Evolutionary conservation across 2,113 vertebrate species (phyloP).

Genomic region (Dromaius novaehollandiae): DNA sequence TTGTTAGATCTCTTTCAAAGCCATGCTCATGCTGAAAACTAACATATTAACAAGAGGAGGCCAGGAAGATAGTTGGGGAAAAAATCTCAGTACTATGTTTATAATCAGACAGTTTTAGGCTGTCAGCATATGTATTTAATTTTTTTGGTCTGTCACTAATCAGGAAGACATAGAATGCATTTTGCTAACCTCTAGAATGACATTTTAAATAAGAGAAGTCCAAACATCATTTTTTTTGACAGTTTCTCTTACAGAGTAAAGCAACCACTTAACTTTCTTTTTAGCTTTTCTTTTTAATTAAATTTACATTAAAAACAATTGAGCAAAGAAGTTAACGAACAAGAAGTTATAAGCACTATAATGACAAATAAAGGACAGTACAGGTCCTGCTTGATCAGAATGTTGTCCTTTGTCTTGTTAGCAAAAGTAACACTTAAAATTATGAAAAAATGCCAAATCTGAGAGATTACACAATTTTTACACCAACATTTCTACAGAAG

Average conservation of each 20-base stretch:
- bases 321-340: neutral
- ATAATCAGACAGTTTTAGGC: neutral
- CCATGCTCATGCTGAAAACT: neutral
- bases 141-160: neutral
- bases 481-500: neutral
- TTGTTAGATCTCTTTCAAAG: neutral
- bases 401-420: neutral
- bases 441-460: neutral
- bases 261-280: neutral
- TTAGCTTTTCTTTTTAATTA: neutral
- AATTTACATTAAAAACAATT: neutral
- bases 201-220: neutral
- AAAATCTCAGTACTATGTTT: neutral
- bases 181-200: neutral
- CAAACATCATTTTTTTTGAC: neutral
- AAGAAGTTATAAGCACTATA: neutral
- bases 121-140: neutral
- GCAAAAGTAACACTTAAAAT: neutral
- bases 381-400: neutral
- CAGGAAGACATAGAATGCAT: neutral
- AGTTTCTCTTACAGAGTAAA: neutral
- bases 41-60: neutral
- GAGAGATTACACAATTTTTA: neutral
- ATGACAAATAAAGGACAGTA: neutral
- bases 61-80: neutral